Conservation (phyloP, 1,140 invertebrate species). For the Heliconius hermathena region DNA sequence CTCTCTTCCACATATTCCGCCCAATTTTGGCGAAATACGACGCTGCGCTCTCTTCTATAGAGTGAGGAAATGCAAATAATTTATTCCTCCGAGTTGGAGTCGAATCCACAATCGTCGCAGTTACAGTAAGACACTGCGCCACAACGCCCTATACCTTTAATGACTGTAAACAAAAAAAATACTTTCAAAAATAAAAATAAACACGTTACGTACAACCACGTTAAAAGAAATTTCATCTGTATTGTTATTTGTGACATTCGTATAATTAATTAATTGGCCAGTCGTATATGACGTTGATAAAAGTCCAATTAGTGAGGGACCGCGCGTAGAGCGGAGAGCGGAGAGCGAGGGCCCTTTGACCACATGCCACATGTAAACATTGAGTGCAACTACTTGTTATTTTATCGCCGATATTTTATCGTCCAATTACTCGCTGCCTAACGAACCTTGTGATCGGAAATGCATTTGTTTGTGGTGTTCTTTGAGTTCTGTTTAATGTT, state of each 20-base stretch:
- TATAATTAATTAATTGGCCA: conserved; percentile 3
- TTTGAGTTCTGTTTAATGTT: not conserved
- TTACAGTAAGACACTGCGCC: too few species aligned
- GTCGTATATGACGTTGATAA: conserved; percentile 5
- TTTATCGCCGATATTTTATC: conserved; percentile 6
- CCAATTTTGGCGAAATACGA: too few species aligned
- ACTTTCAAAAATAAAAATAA: too few species aligned
- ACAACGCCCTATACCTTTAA: too few species aligned
- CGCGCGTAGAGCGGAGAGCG: not conserved
- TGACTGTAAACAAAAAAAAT: too few species aligned
- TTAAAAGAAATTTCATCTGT: not conserved
- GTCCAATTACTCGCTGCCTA: not conserved
- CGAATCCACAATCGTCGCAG: too few species aligned
- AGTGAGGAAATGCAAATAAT: too few species aligned
- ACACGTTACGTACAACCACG: not conserved
- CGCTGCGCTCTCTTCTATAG: too few species aligned
- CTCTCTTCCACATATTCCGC: too few species aligned
- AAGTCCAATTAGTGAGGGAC: conserved; percentile 1
- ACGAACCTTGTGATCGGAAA: not conserved
- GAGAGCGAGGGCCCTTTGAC: not conserved
- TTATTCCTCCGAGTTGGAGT: too few species aligned
- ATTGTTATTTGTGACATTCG: not conserved
- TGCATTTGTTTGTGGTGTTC: not conserved
- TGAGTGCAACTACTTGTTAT: conserved; percentile 12
- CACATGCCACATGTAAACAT: not conserved